A percentile compares a stretch with the other conserved stretches of the same genome.
These are phyloP conservation scores for Anhinga anhinga DNA, from an alignment of 2,113 vertebrate species.

Conservation along the genomic window DNA sequence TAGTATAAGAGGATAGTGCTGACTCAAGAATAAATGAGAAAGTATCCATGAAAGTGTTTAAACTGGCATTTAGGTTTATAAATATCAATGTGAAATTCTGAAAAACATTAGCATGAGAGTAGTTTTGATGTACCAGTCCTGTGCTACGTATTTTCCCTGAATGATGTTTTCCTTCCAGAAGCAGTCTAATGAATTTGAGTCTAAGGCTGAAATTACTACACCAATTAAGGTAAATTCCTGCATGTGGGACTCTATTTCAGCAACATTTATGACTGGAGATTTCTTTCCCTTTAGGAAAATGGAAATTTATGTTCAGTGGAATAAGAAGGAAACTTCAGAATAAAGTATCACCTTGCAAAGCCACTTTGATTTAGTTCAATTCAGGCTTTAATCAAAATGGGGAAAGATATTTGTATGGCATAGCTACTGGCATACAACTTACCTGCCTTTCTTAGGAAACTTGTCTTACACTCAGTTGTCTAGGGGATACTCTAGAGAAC, in stretches of 20 bases:
- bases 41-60: neutral
- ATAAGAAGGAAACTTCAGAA: neutral
- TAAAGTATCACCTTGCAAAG: neutral
- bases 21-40: neutral
- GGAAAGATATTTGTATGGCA: neutral
- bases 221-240: neutral
- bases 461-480: neutral
- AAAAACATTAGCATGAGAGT: neutral
- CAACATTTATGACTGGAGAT: neutral
- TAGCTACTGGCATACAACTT: neutral
- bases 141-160: neutral
- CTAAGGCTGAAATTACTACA: neutral
- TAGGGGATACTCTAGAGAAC: neutral
- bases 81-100: neutral
- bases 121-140: neutral
- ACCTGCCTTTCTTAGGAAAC: neutral
- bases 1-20: neutral
- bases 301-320: neutral
- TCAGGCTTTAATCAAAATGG: neutral
- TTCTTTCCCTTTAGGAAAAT: neutral
- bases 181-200: neutral
- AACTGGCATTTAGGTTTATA: neutral
- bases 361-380: neutral
- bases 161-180: neutral
- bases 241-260: neutral